These are phyloP conservation scores for Aix galericulata DNA, from an alignment of 2,113 vertebrate species.

Conservation along the genomic window DNA sequence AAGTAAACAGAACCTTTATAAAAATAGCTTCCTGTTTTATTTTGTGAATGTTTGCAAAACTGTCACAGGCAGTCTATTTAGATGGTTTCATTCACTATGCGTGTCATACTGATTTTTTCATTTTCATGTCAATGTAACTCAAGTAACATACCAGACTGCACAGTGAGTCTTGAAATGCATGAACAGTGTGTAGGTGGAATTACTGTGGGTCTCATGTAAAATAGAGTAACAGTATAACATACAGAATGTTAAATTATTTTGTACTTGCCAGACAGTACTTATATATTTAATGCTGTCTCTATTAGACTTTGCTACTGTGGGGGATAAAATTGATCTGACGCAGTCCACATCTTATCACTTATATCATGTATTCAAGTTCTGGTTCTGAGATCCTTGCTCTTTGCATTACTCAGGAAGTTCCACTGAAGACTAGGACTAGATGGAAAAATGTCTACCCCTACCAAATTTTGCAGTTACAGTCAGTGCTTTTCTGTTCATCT, in stretches of 20 bases:
- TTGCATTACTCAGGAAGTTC: conserved; percentile 13
- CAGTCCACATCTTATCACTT: background rate
- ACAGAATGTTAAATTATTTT: background rate
- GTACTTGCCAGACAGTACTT: background rate
- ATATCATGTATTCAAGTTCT: background rate
- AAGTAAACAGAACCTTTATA: background rate
- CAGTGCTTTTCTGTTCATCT: conserved; percentile 22
- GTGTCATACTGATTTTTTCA: background rate
- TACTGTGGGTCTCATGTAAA: background rate
- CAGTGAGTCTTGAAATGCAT: background rate
- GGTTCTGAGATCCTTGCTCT: conserved; percentile 17
- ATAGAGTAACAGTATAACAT: background rate
- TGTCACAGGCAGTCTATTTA: background rate
- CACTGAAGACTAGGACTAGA: too few relatives aligned
- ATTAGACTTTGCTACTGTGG: background rate
- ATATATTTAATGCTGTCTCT: background rate
- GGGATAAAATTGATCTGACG: background rate
- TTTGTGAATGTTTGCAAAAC: background rate
- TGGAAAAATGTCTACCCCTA: conserved; percentile 16
- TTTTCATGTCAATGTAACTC: background rate
- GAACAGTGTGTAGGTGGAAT: background rate
- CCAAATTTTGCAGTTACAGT: background rate
- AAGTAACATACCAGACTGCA: background rate
- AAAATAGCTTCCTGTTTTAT: conserved; percentile 13
- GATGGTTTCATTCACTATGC: background rate